A percentile compares a stretch with the other conserved stretches of the same genome.
These are phyloP conservation scores for Arctopsyche grandis DNA, from an alignment of 1,140 invertebrate genomes.

Conservation along the genomic window DNA sequence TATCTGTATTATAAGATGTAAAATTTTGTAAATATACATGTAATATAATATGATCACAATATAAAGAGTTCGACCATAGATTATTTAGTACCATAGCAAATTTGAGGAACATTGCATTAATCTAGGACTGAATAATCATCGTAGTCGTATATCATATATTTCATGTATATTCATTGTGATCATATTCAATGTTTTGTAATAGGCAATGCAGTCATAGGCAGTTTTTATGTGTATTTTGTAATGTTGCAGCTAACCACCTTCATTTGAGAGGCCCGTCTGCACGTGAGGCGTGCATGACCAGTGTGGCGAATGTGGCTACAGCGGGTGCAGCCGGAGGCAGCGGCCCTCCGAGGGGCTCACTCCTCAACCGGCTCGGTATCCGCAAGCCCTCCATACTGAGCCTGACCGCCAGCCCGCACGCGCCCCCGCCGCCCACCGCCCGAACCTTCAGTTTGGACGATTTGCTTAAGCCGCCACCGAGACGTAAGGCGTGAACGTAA, in stretches of 20 bases:
- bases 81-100: too few species aligned
- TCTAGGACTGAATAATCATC: too few species aligned
- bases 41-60: too few species aligned
- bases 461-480: constrained; percentile 77
- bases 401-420: constrained; percentile 71
- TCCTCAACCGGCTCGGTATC: constrained; percentile 80
- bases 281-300: constrained; percentile 54
- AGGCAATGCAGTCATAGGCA: too few species aligned
- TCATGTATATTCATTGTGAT: too few species aligned
- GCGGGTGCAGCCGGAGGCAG: constrained; percentile 58
- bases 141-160: too few species aligned
- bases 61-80: too few species aligned
- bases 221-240: neutral
- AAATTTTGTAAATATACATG: too few species aligned
- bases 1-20: too few species aligned
- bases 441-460: constrained; percentile 85
- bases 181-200: too few species aligned
- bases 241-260: constrained; percentile 57
- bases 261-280: constrained; percentile 54
- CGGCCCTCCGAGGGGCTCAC: constrained; percentile 68
- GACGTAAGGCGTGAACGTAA: constrained; percentile 70
- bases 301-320: constrained; percentile 60
- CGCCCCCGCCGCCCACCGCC: constrained; percentile 66
- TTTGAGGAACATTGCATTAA: too few species aligned
- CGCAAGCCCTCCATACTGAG: constrained; percentile 82